Evolutionary conservation across 2,797 vertebrate genomes (phyloP), one percentile per base, ranked within the genome.

Genomic region (Paguma larvata): DNA sequence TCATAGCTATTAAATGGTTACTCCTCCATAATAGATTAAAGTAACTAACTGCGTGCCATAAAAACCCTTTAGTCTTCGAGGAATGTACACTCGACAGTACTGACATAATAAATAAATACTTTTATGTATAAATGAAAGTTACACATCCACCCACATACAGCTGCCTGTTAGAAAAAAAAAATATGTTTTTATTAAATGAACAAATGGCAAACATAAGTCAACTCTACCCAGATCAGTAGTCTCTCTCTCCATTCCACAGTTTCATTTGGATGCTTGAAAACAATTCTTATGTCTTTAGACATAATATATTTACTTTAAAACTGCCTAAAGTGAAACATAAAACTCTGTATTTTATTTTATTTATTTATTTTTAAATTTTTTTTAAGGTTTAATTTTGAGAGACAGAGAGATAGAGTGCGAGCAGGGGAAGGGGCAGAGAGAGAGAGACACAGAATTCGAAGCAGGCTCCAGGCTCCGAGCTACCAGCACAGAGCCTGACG

Each of bases 101-200:
- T 70, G 53, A 96, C 16, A 56, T 41, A 91, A 67, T 77, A 88
- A 79, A 92, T 91, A 53, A 85, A 46, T 65, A 78, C 68, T 94
- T 94, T 94, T 51, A 72, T 78, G 63, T 94, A 59, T 90, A 89
- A 82, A 85, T 75, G 65, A 88, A 94, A 95, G 19, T 83, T 89
- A 96, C 51, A 93, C 19, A 79, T 25, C 65, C 87, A 78, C 85
- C 83, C 89, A 62, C 83, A 96, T n/a, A 59, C 78, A 97, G 38
- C 30, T 90, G 79, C 89, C 75, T 72, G 44, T 93, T 68, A 30
- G 77, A 85, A 90, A 90, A 83, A 83, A 68, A 92, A 97, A 87
- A 48, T 48, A 38, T 10, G 44, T 73, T 90, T 96, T 90, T 85
- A 85, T 15, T 97, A 88, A 98, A 97, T 91, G 82, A 95, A 89